Base-by-base conservation (phyloP, 2,888 invertebrate genomes). In the Drosophila quasianomalipes region DNA sequence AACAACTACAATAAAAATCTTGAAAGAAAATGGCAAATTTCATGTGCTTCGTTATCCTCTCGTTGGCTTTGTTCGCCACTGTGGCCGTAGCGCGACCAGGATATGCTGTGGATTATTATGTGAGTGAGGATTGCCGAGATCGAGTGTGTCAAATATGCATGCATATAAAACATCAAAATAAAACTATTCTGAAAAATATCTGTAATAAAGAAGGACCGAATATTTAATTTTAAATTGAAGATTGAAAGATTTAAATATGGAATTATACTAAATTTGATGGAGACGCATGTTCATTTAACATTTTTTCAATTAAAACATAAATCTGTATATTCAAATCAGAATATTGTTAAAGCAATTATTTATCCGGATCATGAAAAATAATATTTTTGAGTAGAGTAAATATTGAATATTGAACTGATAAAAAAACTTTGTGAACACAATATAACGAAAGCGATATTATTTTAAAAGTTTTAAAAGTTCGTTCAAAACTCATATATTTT, bases 61-160 rank as follows among this genome's bases (percentile, higher is more conserved):
- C 89, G 54, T 70, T 93, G 80, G 89, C 90, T 44, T 74, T 93
- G 78, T 92, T 89, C 87, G 86, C 91, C 87, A 82, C 82, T 71
- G 84, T 80, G 54, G 90, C 89, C 35, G 74, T 90, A 54, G 93
- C 93, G 54, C 89, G 88, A 74, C 94, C 94, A 72, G 94, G 93
- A 82, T 95, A 94, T 78, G 94, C 94, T 78, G 94, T 95, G 74
- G 95, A 95, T 92, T 95, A 95, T 93, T 95, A 95, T 93, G 95
- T 96, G 94, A 95, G 95, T 94, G 39, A 12, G 1, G 10, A 10
- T 22, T 58, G 22, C 7, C 22, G 14, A 52, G 31, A 9, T 37
- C 4, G 4, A 68, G n/a, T 53, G 30, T 51, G 16, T 5, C 2
- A 39, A 49, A 57, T 31, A 26, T 57, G 26, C 26, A 54, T 19